These are phyloP conservation scores for Turdus rufiventris DNA, from an alignment of 2,113 vertebrate genomes.

Conservation along the genomic window DNA sequence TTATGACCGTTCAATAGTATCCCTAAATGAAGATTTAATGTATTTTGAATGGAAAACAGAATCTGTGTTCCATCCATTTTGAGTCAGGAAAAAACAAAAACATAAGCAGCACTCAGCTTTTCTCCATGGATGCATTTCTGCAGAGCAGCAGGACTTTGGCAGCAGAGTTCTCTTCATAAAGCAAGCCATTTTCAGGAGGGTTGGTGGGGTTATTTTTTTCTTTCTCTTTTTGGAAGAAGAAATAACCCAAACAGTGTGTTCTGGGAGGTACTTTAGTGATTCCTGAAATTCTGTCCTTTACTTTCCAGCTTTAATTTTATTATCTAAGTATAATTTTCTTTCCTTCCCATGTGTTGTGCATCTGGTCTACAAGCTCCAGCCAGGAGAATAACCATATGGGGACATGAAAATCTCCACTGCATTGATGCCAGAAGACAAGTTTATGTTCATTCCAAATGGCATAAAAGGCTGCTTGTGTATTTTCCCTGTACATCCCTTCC, in stretches of 20 bases:
- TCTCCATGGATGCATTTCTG: constrained; percentile 34
- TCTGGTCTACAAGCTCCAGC: constrained; percentile 30
- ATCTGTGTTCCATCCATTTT: constrained; percentile 26
- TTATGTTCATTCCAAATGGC: constrained; percentile 59
- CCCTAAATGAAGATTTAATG: constrained; percentile 63
- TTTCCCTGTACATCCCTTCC: constrained; percentile 4
- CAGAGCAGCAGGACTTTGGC: constrained; percentile 18
- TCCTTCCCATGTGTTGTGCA: constrained; percentile 54
- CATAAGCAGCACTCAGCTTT: neutral
- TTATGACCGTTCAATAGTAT: constrained; percentile 45
- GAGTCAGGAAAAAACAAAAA: constrained; percentile 39
- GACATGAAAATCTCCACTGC: constrained; percentile 48
- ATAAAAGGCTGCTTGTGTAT: constrained; percentile 17
- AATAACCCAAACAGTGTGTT: neutral
- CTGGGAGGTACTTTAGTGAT: neutral
- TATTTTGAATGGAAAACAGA: constrained; percentile 57
- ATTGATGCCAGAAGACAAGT: constrained; percentile 52
- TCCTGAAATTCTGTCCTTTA: constrained; percentile 25
- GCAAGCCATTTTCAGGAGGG: neutral
- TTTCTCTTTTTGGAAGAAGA: constrained; percentile 1
- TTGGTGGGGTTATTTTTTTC: neutral
- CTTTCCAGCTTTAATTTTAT: constrained; percentile 22
- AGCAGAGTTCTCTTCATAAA: constrained; percentile 9
- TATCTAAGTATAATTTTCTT: constrained; percentile 23
- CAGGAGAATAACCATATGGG: constrained; percentile 63